Evolutionary conservation across 2,888 invertebrate species (phyloP), one percentile per base, ranked within the genome.

Genomic region (Lysandra coridon): DNA sequence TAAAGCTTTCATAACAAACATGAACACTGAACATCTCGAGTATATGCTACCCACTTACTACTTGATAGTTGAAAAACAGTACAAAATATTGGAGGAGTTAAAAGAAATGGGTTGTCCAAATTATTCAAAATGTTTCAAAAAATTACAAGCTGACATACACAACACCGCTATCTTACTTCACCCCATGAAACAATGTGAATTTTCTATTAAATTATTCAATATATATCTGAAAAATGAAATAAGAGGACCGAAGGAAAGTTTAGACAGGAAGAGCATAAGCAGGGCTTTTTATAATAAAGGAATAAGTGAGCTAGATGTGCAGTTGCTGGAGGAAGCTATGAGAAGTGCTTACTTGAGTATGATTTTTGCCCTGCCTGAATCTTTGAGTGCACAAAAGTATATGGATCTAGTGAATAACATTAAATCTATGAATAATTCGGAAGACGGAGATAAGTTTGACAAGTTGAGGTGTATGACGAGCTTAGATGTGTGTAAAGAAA

Each of bases 371-470:
- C 82, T 83, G 57, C 85, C 85, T 0, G 88, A 90, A 1, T 88
- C 87, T 1, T 10, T 90, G 14, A 83, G 77, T 7, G 83, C 88
- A 0, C 90, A 91, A 4, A 94, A 94, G 69, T 87, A 90, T 81
- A 91, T 93, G 90, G 90, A 88, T 78, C 82, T 94, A 10, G 90
- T 92, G 0, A 90, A 94, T 85, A 93, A 94, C 82, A 87, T 93
- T 0, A 94, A 94, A 78, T 88, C 92, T 0, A 93, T 92, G 74
- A 86, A 87, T 0, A 92, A 14, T 5, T 33, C 33, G 4, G 76
- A 76, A 1, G 76, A 76, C 14, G 76, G 90, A 74, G 81, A 79
- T 0, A 84, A 82, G 1, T 80, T 80, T 6, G 85, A 88, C 4
- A 81, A 80, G 17, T 80, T 81, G 64, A 82, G 83, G 2, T 77